A percentile compares a stretch with the other conserved stretches of the same genome.
Conservation (phyloP, 2,888 invertebrate genomes). For the Apamea anceps region DNA sequence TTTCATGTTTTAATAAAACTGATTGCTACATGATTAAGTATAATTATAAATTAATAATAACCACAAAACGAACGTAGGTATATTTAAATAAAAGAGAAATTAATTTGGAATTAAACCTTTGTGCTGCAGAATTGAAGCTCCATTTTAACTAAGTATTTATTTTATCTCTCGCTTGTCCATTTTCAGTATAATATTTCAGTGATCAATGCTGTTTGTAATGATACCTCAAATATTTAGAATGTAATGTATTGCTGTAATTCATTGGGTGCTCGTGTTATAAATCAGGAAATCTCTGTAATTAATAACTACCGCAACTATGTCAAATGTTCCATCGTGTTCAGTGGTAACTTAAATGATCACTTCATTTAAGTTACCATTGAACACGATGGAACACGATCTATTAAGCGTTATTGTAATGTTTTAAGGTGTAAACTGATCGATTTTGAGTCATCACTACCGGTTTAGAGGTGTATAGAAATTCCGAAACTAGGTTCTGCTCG, state of each 20-base stretch:
- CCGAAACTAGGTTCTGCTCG: background rate
- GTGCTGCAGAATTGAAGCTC: background rate
- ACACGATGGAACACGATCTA: conserved; percentile 9
- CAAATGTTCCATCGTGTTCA: too few species aligned
- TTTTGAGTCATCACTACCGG: too few species aligned
- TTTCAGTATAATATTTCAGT: conserved; percentile 21
- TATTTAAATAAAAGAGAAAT: background rate
- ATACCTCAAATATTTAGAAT: conserved; percentile 31
- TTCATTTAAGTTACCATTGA: conserved; percentile 24
- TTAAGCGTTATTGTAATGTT: conserved; percentile 1
- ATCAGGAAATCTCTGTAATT: conserved; percentile 40
- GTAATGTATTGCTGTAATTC: conserved; percentile 33
- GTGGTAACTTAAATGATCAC: too few species aligned
- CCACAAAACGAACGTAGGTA: too few species aligned
- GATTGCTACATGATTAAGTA: background rate
- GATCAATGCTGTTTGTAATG: conserved; percentile 24
- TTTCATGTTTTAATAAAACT: background rate
- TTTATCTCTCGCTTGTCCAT: background rate
- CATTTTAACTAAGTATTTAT: background rate
- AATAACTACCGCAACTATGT: conserved; percentile 24
- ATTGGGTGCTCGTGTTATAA: conserved; percentile 20
- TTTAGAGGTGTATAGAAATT: background rate
- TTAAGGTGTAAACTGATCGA: background rate
- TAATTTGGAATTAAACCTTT: background rate
- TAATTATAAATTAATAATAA: background rate